Conservation (phyloP, 2,888 invertebrate species). For the Gryllus longicercus region DNA sequence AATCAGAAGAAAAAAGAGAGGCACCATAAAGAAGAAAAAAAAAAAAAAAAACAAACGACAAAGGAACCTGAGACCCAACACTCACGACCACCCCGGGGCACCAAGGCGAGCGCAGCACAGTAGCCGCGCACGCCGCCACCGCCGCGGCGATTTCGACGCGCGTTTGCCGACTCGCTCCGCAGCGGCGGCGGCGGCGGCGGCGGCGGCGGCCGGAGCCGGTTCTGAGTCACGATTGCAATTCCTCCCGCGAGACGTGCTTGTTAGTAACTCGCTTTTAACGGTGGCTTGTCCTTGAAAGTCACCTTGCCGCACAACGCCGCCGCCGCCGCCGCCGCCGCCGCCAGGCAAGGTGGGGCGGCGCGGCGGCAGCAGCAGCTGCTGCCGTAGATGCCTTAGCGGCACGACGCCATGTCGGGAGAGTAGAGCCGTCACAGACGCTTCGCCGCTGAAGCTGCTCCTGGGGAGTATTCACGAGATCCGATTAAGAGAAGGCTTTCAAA, state of each 20-base stretch:
- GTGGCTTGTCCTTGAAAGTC: constrained; percentile 9
- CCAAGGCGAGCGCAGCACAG: no score
- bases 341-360: neutral
- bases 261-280: constrained; percentile 17
- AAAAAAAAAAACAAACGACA: no score
- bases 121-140: no score
- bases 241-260: neutral
- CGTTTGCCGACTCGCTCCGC: neutral
- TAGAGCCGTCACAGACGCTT: no score
- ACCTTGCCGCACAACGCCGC: neutral
- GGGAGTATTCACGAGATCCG: no score
- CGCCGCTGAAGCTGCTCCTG: no score
- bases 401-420: neutral
- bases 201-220: neutral
- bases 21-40: no score
- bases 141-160: neutral
- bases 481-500: no score
- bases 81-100: no score
- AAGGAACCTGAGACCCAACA: no score
- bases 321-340: neutral
- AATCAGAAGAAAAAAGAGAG: no score
- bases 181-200: no score
- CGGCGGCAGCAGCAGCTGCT: neutral
- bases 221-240: constrained; percentile 10
- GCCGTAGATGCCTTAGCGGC: neutral